Percentiles rank a stretch among this genome's conserved stretches.
Evolutionary conservation across 2,888 invertebrate genomes (phyloP).

Genomic region (Tetanocera ferruginea): DNA sequence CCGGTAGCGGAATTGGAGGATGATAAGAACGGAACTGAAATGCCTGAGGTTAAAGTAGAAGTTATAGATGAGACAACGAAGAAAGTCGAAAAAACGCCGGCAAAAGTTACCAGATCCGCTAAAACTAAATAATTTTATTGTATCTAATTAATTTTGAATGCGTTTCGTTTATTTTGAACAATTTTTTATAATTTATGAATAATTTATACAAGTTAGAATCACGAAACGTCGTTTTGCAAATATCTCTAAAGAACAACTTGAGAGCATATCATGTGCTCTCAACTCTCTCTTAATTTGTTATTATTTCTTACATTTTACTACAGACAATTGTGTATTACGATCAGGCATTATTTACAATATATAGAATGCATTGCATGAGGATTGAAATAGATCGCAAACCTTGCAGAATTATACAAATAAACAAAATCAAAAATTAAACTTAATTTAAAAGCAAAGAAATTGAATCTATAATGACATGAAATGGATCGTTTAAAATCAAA

Average conservation of each 20-base stretch:
- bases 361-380: slow-evolving; percentile 6
- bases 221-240: background rate
- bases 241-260: background rate
- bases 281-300: background rate
- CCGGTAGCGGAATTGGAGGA: background rate
- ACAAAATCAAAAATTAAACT: background rate
- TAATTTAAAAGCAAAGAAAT: background rate
- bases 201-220: background rate
- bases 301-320: background rate
- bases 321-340: slow-evolving; percentile 8
- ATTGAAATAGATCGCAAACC: background rate
- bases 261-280: background rate
- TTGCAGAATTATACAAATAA: background rate
- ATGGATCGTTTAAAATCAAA: no score
- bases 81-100: slow-evolving; percentile 9
- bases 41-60: background rate
- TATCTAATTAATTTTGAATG: background rate
- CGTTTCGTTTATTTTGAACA: background rate
- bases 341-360: slow-evolving; percentile 5
- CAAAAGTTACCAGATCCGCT: slow-evolving; percentile 48
- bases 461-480: no score
- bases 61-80: background rate
- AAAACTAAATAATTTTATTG: slow-evolving; percentile 53
- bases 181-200: background rate
- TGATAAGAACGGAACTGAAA: background rate